These are phyloP conservation scores for Axea sp. DNA, from an alignment of 2,888 invertebrate genomes.

Conservation along the genomic window DNA sequence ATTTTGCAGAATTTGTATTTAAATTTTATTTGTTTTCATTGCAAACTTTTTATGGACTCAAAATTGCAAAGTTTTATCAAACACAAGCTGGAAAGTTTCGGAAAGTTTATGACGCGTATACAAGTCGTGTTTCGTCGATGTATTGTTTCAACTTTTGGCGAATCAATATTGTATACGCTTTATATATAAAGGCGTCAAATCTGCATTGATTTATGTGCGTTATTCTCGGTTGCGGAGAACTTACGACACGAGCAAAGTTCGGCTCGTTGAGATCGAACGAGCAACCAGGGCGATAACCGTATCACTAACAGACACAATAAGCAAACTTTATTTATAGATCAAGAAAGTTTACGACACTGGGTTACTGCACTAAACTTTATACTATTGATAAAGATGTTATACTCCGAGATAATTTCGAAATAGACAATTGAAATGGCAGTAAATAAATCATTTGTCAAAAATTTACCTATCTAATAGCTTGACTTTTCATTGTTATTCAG, in stretches of 20 bases:
- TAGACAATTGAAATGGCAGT: slow-evolving; percentile 33
- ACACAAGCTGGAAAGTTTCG: slow-evolving; percentile 19
- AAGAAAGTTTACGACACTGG: slow-evolving; percentile 64
- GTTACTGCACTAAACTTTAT: slow-evolving; percentile 64
- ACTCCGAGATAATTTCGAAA: slow-evolving; percentile 33
- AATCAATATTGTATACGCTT: slow-evolving; percentile 35
- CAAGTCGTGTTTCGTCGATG: slow-evolving; percentile 12
- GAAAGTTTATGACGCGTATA: slow-evolving; percentile 7
- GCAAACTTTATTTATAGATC: slow-evolving; percentile 67
- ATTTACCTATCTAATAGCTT: slow-evolving; percentile 1
- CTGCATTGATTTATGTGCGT: slow-evolving; percentile 58
- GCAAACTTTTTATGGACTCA: neutral
- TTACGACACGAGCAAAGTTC: slow-evolving; percentile 61
- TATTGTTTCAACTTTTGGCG: slow-evolving; percentile 50
- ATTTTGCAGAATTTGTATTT: no score
- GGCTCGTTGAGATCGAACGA: slow-evolving; percentile 59
- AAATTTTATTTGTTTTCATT: neutral
- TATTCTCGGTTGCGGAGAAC: slow-evolving; percentile 48
- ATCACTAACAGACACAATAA: slow-evolving; percentile 72
- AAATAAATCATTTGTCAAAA: slow-evolving; percentile 24
- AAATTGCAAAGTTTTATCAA: slow-evolving; percentile 20
- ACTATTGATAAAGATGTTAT: slow-evolving; percentile 62
- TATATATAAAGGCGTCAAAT: slow-evolving; percentile 46
- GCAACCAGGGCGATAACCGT: slow-evolving; percentile 61
- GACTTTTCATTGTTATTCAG: neutral